A percentile compares a stretch with the other conserved stretches of the same genome.
Evolutionary conservation across 1,140 invertebrate genomes (phyloP).

Genomic region (Reticulitermes speratus): DNA sequence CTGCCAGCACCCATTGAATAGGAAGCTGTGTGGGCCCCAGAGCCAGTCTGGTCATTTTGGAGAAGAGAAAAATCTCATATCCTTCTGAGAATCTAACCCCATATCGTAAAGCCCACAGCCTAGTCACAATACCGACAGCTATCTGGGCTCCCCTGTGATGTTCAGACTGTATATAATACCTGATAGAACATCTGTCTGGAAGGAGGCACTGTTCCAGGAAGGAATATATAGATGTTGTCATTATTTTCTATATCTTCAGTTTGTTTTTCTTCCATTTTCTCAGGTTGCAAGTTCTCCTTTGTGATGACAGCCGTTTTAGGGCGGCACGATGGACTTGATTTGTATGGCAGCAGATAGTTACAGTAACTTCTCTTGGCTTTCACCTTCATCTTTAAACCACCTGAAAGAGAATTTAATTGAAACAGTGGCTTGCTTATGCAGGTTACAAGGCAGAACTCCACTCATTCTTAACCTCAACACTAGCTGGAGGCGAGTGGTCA

Average conservation of each 20-base stretch:
- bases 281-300: slow-evolving; percentile 42
- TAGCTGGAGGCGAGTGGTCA: too few species aligned
- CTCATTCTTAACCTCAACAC: too few species aligned
- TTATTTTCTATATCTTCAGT: slow-evolving; percentile 41
- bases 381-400: slow-evolving; percentile 55
- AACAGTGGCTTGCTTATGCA: too few species aligned
- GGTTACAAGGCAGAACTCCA: too few species aligned
- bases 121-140: too few species aligned
- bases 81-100: too few species aligned
- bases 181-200: slow-evolving; percentile 82
- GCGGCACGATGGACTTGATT: slow-evolving; percentile 47
- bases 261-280: slow-evolving; percentile 41
- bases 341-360: slow-evolving; percentile 54
- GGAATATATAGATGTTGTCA: slow-evolving; percentile 61
- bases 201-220: slow-evolving; percentile 67
- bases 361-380: slow-evolving; percentile 57
- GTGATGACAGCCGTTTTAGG: slow-evolving; percentile 48
- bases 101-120: too few species aligned
- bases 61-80: too few species aligned
- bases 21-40: too few species aligned
- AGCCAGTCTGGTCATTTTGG: too few species aligned
- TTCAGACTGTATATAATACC: slow-evolving; percentile 46
- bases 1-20: too few species aligned
- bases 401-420: slow-evolving; percentile 41
- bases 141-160: too few species aligned